Evolutionary conservation across 2,113 vertebrate species (phyloP).

Genomic region (Ochotona curzoniae): DNA sequence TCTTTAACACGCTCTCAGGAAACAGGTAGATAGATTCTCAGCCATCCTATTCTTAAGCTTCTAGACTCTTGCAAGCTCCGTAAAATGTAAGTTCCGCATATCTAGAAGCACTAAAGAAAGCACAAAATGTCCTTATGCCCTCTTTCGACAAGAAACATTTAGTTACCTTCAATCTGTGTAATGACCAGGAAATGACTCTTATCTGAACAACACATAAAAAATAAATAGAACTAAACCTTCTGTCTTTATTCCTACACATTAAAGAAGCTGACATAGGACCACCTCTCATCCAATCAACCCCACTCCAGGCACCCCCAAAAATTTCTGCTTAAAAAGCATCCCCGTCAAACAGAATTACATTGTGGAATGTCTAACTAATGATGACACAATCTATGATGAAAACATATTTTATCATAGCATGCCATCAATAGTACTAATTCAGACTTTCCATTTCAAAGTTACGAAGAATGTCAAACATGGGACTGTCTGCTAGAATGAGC

Average conservation of each 20-base stretch:
- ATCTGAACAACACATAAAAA: background rate
- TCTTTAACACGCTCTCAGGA: conserved; percentile 3
- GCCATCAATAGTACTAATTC: background rate
- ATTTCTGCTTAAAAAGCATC: background rate
- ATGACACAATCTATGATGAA: background rate
- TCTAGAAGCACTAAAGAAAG: background rate
- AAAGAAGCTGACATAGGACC: background rate
- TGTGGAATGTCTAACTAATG: conserved; percentile 6
- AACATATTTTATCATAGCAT: background rate
- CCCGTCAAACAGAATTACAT: background rate
- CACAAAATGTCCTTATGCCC: background rate
- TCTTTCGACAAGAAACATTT: background rate
- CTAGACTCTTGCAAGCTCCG: background rate
- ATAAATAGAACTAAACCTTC: background rate
- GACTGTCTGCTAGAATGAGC: background rate
- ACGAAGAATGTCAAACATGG: background rate
- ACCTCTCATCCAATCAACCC: background rate
- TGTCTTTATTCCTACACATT: background rate
- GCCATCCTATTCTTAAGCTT: background rate
- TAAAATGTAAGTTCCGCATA: background rate
- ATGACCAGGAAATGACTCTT: background rate
- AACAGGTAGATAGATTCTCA: background rate
- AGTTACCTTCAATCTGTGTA: background rate
- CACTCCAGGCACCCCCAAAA: background rate
- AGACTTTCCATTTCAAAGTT: background rate